A percentile compares a stretch with the other conserved stretches of the same genome.
Evolutionary conservation across 1,140 invertebrate genomes (phyloP).

Genomic region (Habropoda laboriosa): DNA sequence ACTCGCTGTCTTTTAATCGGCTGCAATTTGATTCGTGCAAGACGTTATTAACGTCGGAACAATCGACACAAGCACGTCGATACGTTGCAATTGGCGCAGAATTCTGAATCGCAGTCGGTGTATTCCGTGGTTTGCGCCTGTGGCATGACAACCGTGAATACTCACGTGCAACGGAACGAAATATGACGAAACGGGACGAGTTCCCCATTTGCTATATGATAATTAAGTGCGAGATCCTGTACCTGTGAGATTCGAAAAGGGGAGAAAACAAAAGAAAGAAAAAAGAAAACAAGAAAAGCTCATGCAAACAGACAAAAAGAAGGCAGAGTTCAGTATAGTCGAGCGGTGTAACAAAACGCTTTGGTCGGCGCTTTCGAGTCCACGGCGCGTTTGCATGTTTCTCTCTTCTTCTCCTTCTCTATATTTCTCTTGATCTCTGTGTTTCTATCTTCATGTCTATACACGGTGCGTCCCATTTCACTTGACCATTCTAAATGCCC

Average conservation of each 20-base stretch:
- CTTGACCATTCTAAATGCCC: slow-evolving; percentile 2
- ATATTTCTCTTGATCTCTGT: slow-evolving; percentile 36
- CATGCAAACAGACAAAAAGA: slow-evolving; percentile 22
- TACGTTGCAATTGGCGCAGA: slow-evolving; percentile 1
- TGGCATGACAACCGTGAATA: background rate
- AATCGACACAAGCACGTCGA: background rate
- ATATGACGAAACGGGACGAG: background rate
- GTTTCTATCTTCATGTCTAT: slow-evolving; percentile 33
- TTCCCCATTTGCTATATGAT: slow-evolving; percentile 40
- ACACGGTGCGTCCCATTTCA: slow-evolving; percentile 25
- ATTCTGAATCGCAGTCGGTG: slow-evolving; percentile 18
- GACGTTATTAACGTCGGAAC: no score
- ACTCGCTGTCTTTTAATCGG: background rate
- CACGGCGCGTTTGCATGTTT: slow-evolving; percentile 67
- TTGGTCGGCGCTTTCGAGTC: slow-evolving; percentile 69
- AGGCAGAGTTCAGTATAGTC: slow-evolving; percentile 46
- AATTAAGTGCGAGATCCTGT: slow-evolving; percentile 44
- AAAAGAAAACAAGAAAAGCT: background rate
- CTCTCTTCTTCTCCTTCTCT: slow-evolving; percentile 47
- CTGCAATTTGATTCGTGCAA: background rate
- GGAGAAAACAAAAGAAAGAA: background rate
- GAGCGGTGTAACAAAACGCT: slow-evolving; percentile 71
- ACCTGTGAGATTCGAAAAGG: slow-evolving; percentile 21
- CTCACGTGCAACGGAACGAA: slow-evolving; percentile 14
- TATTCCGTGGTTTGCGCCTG: slow-evolving; percentile 16